Evolutionary conservation across 2,888 invertebrate genomes (phyloP).

Genomic region (Tanytarsus gracilentus): DNA sequence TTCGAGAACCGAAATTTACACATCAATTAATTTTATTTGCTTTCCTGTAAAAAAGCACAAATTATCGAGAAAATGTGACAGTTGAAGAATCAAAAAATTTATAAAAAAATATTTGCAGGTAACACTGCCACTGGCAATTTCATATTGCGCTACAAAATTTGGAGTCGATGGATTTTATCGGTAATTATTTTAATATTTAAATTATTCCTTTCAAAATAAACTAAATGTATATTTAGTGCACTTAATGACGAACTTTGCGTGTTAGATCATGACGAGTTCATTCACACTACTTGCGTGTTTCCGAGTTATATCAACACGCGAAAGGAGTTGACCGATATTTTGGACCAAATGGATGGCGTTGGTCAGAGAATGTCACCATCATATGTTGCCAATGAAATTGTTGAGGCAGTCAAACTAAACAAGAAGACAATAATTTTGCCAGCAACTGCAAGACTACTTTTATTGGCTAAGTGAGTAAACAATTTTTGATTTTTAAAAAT

Average conservation of each 20-base stretch:
- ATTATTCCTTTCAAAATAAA: not conserved
- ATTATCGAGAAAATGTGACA: not conserved
- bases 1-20: not conserved
- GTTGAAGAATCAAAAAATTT: not conserved
- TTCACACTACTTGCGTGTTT: slow-evolving; percentile 36
- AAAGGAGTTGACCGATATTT: slow-evolving; percentile 31
- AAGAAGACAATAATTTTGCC: not conserved
- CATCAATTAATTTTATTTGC: not conserved
- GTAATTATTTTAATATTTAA: not conserved
- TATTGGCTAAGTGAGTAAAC: not conserved
- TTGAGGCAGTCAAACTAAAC: slow-evolving; percentile 35
- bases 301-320: slow-evolving; percentile 43
- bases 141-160: slow-evolving; percentile 44
- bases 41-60: not conserved
- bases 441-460: not conserved
- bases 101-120: not conserved
- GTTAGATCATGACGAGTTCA: slow-evolving; percentile 19
- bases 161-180: slow-evolving; percentile 41
- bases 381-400: slow-evolving; percentile 40
- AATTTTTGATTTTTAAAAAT: not conserved
- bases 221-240: not conserved
- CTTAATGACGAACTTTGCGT: slow-evolving; percentile 23
- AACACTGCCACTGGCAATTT: slow-evolving; percentile 39
- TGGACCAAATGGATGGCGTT: not conserved
- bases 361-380: slow-evolving; percentile 39